Evolutionary conservation across 2,797 vertebrate species (phyloP).

Genomic region (Sphaeramia orbicularis): DNA sequence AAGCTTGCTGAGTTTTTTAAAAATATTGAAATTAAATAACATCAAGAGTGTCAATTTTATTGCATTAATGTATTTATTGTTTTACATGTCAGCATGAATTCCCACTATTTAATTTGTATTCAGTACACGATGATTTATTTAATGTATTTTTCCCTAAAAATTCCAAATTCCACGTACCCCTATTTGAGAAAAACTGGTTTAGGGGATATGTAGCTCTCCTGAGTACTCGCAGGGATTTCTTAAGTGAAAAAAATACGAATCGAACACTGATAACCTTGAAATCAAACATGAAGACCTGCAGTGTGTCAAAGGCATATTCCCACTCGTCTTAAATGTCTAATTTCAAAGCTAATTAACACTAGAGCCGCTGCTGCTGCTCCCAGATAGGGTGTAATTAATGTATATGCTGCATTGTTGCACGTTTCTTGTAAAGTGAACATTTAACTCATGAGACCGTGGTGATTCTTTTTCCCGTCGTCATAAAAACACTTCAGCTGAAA

Average conservation of each 20-base stretch:
- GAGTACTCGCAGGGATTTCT: constrained; percentile 15
- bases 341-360: constrained; percentile 59
- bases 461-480: constrained; percentile 66
- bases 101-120: too few species aligned
- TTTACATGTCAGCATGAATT: too few species aligned
- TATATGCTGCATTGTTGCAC: constrained; percentile 16
- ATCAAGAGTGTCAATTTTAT: too few species aligned
- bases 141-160: too few species aligned
- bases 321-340: constrained; percentile 27
- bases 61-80: too few species aligned
- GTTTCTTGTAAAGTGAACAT: constrained; percentile 22
- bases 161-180: too few species aligned
- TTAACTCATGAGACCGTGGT: constrained; percentile 17
- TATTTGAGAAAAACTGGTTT: too few species aligned
- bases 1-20: too few species aligned
- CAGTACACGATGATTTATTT: too few species aligned
- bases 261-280: constrained; percentile 41
- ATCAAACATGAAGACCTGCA: constrained; percentile 26
- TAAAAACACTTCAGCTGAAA: constrained; percentile 67
- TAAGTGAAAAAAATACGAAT: constrained; percentile 26
- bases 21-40: too few species aligned
- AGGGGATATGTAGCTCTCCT: constrained; percentile 33
- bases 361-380: constrained; percentile 32
- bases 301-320: constrained; percentile 45
- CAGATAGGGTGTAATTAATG: constrained; percentile 34